Percentiles rank a stretch among this genome's conserved stretches.
Evolutionary conservation across 2,888 invertebrate species (phyloP).

Genomic region (Standfussiana lucernea): DNA sequence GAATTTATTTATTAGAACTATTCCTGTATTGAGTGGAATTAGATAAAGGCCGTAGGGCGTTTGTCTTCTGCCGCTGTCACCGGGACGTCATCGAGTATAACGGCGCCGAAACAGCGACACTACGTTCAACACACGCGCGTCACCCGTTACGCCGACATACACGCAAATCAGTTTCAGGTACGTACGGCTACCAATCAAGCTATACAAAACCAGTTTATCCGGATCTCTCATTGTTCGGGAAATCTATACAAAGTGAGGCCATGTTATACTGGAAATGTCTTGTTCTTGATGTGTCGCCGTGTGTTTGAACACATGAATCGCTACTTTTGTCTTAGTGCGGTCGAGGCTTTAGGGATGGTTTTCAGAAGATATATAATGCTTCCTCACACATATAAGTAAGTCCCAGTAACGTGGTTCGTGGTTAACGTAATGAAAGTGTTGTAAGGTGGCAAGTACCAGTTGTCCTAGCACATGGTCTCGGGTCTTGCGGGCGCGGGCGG

Average conservation of each 20-base stretch:
- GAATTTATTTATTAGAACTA: not conserved
- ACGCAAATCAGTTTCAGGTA: not conserved
- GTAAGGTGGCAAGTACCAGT: not conserved
- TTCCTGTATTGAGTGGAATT: not conserved
- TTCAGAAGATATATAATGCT: not conserved
- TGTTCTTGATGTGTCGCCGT: no score
- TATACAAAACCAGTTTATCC: no score
- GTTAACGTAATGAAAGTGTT: not conserved
- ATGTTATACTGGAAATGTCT: no score
- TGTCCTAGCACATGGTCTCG: conserved; percentile 87
- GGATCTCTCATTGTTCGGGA: no score
- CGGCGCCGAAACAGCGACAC: not conserved
- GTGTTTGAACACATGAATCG: not conserved
- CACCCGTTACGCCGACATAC: not conserved
- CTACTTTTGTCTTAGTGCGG: not conserved
- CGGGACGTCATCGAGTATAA: not conserved
- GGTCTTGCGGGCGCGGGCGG: conserved; percentile 84
- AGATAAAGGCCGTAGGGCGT: not conserved
- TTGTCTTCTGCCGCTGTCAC: not conserved
- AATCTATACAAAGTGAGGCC: no score
- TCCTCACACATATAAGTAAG: not conserved
- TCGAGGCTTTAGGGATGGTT: not conserved
- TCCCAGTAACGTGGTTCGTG: not conserved
- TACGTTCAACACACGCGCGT: not conserved
- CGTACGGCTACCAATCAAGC: not conserved